Evolutionary conservation across 2,797 vertebrate species (phyloP).

Genomic region (Novumbra hubbsi): DNA sequence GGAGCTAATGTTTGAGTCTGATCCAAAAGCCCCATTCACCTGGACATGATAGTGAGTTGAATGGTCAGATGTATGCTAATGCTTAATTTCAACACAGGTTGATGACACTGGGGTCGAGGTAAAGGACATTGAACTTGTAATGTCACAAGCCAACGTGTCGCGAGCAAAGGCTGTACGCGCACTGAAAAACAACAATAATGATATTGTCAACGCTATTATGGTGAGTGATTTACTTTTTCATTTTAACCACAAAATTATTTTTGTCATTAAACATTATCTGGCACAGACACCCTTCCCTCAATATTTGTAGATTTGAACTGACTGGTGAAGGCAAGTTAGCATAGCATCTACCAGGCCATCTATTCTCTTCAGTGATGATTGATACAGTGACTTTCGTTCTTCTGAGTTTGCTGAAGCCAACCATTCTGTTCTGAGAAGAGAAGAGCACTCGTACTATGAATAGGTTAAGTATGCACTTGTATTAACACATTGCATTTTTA

Average conservation of each 20-base stretch:
- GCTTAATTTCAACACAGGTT: constrained; percentile 73
- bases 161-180: constrained; percentile 96
- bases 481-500: constrained; percentile 29
- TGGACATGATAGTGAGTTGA: background rate
- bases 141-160: constrained; percentile 98
- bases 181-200: constrained; percentile 99
- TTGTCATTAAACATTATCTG: background rate
- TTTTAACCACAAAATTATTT: background rate
- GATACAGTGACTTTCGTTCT: constrained; percentile 89
- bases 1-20: background rate
- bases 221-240: too few species aligned
- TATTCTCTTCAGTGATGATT: constrained; percentile 79
- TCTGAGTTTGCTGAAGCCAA: constrained; percentile 88
- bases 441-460: background rate
- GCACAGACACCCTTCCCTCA: too few species aligned
- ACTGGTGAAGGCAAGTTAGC: background rate
- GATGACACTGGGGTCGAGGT: constrained; percentile 97
- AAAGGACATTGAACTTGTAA: constrained; percentile 98
- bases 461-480: background rate
- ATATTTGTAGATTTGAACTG: too few species aligned
- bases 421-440: constrained; percentile 80
- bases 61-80: background rate
- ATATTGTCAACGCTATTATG: constrained; percentile 99
- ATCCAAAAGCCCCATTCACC: background rate
- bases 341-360: background rate